phyloP scores from a whole-genome alignment of 2,888 invertebrate species.

The Diloba caeruleocephala region DNA sequence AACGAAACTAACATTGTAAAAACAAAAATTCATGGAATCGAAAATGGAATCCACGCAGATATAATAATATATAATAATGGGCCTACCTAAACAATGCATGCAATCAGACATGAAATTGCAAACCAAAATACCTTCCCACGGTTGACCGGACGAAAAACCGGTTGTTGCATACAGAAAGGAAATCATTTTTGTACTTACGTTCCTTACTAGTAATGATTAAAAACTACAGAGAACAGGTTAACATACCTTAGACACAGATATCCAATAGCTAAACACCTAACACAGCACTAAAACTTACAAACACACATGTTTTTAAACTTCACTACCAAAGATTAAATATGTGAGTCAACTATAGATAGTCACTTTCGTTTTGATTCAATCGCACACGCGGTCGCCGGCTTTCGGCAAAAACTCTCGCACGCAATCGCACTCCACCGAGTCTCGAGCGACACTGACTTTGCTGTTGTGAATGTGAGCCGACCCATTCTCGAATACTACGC shows the following conservation, averaged over 20 bases:
- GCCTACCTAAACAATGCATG: conserved; percentile 56
- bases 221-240: conserved; percentile 64
- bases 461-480: conserved; percentile 72
- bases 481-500: conserved; percentile 84
- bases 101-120: conserved; percentile 65
- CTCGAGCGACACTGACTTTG: conserved; percentile 71
- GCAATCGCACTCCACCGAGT: conserved; percentile 47
- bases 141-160: conserved; percentile 82
- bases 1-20: conserved; percentile 26
- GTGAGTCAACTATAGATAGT: conserved; percentile 62
- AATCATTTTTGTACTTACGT: conserved; percentile 78
- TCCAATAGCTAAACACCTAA: conserved; percentile 57
- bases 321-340: conserved; percentile 73
- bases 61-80: conserved; percentile 30
- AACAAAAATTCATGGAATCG: conserved; percentile 22
- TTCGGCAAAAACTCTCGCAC: conserved; percentile 36
- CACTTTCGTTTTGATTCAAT: conserved; percentile 57
- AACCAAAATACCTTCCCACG: conserved; percentile 84
- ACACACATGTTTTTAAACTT: conserved; percentile 79
- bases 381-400: conserved; percentile 72
- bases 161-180: conserved; percentile 84
- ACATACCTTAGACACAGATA: conserved; percentile 73
- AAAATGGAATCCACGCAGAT: conserved; percentile 30
- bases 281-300: conserved; percentile 60
- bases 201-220: conserved; percentile 67